Evolutionary conservation across 2,888 invertebrate genomes (phyloP), one percentile per base, ranked within the genome.

Genomic region (Lepidonotus clava): DNA sequence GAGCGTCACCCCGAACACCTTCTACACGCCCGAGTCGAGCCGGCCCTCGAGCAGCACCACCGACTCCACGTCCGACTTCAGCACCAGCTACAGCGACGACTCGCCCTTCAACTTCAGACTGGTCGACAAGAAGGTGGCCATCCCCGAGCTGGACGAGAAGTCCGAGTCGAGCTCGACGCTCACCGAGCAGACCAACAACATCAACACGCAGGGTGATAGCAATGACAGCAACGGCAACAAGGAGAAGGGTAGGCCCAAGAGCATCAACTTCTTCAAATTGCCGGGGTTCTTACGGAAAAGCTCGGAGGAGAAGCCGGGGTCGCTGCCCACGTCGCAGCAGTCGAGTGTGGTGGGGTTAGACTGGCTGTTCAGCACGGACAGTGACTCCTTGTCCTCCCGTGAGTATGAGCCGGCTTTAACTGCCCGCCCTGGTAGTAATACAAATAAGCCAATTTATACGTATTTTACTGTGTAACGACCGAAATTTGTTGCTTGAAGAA

Each of bases 341-440:
- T 92, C 92, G 71, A 96, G 96, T 91, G 93, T 96, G 66, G 94
- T 96, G 80, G 96, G 96, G 77, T 94, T 96, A 87, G 96, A 96
- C 92, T 96, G 96, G 96, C 94, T 96, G 83, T 96, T 96, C 92
- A 96, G 91, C 88, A 91, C 93, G 53, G 92, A 93, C 88, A 92
- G 91, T 84, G 93, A 93, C 83, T 91, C 93, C 1, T 46, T 67
- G 11, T 88, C 89, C 32, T 91, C 92, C 86, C 90, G 90, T 90
- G 71, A 84, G 86, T 46, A 36, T n/a, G n/a, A n/a, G n/a, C n/a
- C n/a, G n/a, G n/a, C n/a, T n/a, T n/a, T n/a, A n/a, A n/a, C n/a
- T n/a, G n/a, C n/a, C n/a, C n/a, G n/a, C n/a, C n/a, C n/a, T n/a
- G n/a, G n/a, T n/a, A n/a, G n/a, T n/a, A n/a, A n/a, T n/a, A n/a